A percentile compares a stretch with the other conserved stretches of the same genome.
phyloP scores from a whole-genome alignment of 2,797 vertebrate genomes.

The Intellagama lesueurii region DNA sequence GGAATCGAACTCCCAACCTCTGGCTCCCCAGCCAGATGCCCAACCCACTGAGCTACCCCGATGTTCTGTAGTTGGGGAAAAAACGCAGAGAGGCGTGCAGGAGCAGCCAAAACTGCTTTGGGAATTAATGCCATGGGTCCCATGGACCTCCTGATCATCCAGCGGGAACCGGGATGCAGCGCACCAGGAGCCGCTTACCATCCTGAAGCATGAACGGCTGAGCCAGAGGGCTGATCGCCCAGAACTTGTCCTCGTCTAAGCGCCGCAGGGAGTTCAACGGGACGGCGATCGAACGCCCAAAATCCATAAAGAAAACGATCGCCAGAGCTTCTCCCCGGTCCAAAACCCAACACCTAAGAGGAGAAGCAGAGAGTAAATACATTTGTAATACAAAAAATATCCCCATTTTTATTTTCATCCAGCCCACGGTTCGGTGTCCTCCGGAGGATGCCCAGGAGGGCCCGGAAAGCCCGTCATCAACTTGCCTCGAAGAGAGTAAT shows the following conservation, averaged over 20 bases:
- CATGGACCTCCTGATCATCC: too few relatives aligned
- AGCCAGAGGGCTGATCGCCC: conserved; percentile 43
- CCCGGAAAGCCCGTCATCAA: too few relatives aligned
- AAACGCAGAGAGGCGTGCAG: too few relatives aligned
- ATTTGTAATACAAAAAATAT: accelerated
- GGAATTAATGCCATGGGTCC: too few relatives aligned
- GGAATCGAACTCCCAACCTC: too few relatives aligned
- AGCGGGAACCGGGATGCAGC: too few relatives aligned
- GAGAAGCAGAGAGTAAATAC: background rate
- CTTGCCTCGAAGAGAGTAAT: too few relatives aligned
- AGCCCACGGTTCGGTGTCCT: background rate
- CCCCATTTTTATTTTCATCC: accelerated
- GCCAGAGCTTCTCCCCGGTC: conserved; percentile 17
- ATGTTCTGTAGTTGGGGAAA: too few relatives aligned
- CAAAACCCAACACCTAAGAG: conserved; percentile 55
- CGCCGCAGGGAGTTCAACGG: background rate
- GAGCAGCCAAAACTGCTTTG: too few relatives aligned
- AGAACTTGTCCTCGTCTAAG: conserved; percentile 37
- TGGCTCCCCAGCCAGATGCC: too few relatives aligned
- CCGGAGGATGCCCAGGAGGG: too few relatives aligned
- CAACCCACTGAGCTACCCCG: too few relatives aligned
- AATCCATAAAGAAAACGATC: conserved; percentile 50
- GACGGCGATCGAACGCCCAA: conserved; percentile 20
- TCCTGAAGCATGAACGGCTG: conserved; percentile 56
- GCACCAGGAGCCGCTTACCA: conserved; percentile 6